These are phyloP conservation scores for Incurvaria masculella DNA, from an alignment of 2,888 invertebrate genomes.

Conservation along the genomic window DNA sequence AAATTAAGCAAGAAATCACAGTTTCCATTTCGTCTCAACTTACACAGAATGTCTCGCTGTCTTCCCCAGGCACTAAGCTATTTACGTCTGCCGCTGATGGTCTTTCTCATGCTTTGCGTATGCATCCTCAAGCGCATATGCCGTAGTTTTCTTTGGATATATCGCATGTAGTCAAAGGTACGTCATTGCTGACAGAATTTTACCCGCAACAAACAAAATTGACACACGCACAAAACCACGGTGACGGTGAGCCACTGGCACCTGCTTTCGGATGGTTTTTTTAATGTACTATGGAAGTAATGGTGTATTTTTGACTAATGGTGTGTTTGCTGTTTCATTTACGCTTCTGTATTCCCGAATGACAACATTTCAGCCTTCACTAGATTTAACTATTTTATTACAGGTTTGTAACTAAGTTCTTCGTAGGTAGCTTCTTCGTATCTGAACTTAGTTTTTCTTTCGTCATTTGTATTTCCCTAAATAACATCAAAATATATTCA, in stretches of 20 bases:
- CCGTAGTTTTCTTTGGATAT: slow-evolving; percentile 60
- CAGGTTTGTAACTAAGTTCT: no score
- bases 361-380: no score
- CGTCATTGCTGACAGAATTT: slow-evolving; percentile 44
- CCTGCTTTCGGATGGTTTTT: no score
- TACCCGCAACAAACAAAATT: background rate
- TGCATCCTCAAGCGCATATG: slow-evolving; percentile 60
- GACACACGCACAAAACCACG: background rate
- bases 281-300: slow-evolving; percentile 26
- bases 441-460: no score
- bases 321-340: slow-evolving; percentile 5
- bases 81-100: slow-evolving; percentile 58
- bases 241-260: background rate
- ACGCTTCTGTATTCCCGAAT: no score
- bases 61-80: slow-evolving; percentile 57
- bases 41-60: slow-evolving; percentile 43
- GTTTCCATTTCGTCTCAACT: slow-evolving; percentile 21
- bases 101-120: slow-evolving; percentile 60
- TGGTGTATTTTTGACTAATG: slow-evolving; percentile 48
- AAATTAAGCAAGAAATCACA: no score
- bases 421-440: no score
- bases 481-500: no score
- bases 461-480: no score
- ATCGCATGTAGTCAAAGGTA: slow-evolving; percentile 58
- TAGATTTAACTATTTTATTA: no score